Percentiles rank a stretch among this genome's conserved stretches.
Conservation (phyloP, 92 coral and sea anemone genomes). For the Phymanthus crucifer region DNA sequence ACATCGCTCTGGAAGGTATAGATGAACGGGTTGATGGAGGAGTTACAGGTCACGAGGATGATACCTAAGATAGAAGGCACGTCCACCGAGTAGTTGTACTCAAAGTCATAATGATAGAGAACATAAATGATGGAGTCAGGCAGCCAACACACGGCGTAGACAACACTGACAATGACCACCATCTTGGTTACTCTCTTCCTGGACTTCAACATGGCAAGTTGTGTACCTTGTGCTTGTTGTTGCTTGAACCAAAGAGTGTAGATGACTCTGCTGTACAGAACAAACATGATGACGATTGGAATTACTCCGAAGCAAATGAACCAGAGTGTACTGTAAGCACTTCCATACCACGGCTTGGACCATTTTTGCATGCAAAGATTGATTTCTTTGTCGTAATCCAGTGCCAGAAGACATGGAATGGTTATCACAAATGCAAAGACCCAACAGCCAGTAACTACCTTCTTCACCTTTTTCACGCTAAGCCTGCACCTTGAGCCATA, state of each 20-base stretch:
- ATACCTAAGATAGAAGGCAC: constrained; percentile 57
- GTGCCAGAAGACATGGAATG: constrained; percentile 34
- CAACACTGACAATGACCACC: constrained; percentile 58
- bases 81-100: constrained; percentile 49
- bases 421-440: constrained; percentile 26
- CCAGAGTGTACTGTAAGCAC: constrained; percentile 50
- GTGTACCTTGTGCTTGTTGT: too few relatives aligned
- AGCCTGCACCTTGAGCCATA: constrained; percentile 33
- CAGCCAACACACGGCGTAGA: constrained; percentile 58
- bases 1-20: constrained; percentile 56
- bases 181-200: too few relatives aligned
- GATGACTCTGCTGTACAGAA: constrained; percentile 47
- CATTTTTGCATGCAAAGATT: constrained; percentile 45
- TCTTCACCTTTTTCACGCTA: constrained; percentile 28
- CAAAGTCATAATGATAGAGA: constrained; percentile 52
- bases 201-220: too few relatives aligned
- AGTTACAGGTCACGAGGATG: constrained; percentile 62
- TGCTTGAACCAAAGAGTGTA: too few relatives aligned
- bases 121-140: constrained; percentile 63
- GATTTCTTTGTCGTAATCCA: constrained; percentile 21
- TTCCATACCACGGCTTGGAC: constrained; percentile 43
- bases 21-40: constrained; percentile 67
- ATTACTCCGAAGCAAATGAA: constrained; percentile 30
- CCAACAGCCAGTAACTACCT: constrained; percentile 30
- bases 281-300: constrained; percentile 36